Conservation (phyloP, 2,888 invertebrate genomes). For the Polydrusus cervinus region DNA sequence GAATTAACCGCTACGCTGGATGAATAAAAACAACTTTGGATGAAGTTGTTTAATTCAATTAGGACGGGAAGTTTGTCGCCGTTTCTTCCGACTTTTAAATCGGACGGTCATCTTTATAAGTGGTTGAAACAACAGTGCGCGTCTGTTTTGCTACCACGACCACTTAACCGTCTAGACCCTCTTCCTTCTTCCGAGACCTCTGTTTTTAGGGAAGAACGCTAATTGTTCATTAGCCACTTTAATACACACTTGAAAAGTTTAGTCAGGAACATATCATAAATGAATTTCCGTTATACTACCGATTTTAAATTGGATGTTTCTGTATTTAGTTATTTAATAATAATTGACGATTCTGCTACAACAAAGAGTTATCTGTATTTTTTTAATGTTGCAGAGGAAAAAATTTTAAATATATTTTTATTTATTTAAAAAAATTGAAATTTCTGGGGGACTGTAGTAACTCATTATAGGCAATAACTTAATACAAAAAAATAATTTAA, state of each 20-base stretch:
- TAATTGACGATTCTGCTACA: too few species aligned
- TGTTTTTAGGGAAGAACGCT: slow-evolving; percentile 31
- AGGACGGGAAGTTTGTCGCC: slow-evolving; percentile 62
- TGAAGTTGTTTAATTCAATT: too few species aligned
- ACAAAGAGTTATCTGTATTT: too few species aligned
- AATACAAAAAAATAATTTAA: too few species aligned
- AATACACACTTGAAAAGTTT: slow-evolving; percentile 7
- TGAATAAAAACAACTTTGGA: too few species aligned
- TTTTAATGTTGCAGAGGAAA: too few species aligned
- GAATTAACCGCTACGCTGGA: too few species aligned
- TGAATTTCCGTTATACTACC: slow-evolving; percentile 1
- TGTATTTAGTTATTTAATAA: too few species aligned
- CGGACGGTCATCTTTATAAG: slow-evolving; percentile 20
- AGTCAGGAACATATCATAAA: background rate
- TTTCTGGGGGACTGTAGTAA: too few species aligned
- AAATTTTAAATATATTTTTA: too few species aligned
- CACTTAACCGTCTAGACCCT: slow-evolving; percentile 59
- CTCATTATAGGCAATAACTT: too few species aligned
- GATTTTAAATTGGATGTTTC: background rate
- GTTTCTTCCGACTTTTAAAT: slow-evolving; percentile 69
- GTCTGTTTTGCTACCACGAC: slow-evolving; percentile 64
- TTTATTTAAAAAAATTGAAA: too few species aligned
- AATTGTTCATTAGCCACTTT: slow-evolving; percentile 42
- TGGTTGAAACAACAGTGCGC: slow-evolving; percentile 57
- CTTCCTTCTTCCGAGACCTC: slow-evolving; percentile 39